Evolutionary conservation across 2,888 invertebrate species (phyloP).

Genomic region (Limenitis arthemis): DNA sequence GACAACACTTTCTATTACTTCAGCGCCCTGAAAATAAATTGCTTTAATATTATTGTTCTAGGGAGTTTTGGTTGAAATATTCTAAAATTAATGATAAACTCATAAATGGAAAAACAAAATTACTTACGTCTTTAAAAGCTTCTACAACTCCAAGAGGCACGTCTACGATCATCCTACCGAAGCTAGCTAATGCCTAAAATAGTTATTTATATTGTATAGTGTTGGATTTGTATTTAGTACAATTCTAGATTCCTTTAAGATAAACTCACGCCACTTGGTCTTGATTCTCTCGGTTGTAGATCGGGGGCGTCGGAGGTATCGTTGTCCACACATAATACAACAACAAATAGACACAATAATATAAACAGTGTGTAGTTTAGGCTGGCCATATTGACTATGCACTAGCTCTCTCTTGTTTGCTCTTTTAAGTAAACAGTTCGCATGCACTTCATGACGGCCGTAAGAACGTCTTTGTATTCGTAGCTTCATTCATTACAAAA

Average conservation of each 20-base stretch:
- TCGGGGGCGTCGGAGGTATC: slow-evolving; percentile 9
- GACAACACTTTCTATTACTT: slow-evolving; percentile 40
- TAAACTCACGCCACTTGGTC: slow-evolving; percentile 31
- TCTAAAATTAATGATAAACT: not conserved
- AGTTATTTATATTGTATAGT: not conserved
- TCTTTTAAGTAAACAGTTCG: slow-evolving; percentile 15
- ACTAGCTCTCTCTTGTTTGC: slow-evolving; percentile 13
- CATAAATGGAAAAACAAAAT: not conserved
- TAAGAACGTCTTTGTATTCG: not conserved
- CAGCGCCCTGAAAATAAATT: slow-evolving; percentile 37
- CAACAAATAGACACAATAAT: slow-evolving; percentile 19
- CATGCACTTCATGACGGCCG: slow-evolving; percentile 1
- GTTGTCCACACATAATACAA: slow-evolving; percentile 20
- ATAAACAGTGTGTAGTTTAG: slow-evolving; percentile 19
- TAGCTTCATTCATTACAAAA: no score
- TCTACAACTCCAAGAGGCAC: slow-evolving; percentile 45
- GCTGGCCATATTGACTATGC: slow-evolving; percentile 24
- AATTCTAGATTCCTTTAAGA: not conserved
- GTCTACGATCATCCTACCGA: slow-evolving; percentile 44
- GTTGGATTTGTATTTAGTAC: not conserved
- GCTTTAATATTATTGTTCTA: not conserved
- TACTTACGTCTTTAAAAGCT: slow-evolving; percentile 46
- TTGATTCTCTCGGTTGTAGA: slow-evolving; percentile 17
- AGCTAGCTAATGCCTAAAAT: slow-evolving; percentile 39
- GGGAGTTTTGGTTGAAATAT: not conserved